phyloP scores from a whole-genome alignment of 1,140 invertebrate species.

The Drosophila rhopaloa region DNA sequence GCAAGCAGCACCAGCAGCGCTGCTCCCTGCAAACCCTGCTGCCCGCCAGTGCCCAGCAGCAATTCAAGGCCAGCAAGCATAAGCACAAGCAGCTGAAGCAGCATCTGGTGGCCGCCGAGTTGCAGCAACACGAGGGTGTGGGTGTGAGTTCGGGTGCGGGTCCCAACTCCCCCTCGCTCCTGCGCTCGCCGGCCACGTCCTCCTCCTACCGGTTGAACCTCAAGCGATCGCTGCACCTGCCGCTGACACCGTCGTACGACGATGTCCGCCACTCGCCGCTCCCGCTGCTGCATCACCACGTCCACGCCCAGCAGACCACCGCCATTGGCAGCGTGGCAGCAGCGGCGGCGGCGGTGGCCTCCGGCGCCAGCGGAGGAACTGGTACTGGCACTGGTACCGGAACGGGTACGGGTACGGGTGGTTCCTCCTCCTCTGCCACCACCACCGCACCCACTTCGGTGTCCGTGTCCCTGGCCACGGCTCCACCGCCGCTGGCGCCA shows the following conservation, averaged over 20 bases:
- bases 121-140: slow-evolving; percentile 35
- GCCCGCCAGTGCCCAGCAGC: slow-evolving; percentile 75
- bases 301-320: slow-evolving; percentile 68
- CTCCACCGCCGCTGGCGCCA: slow-evolving; percentile 60
- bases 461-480: slow-evolving; percentile 60
- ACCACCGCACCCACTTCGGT: slow-evolving; percentile 67
- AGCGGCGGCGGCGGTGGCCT: slow-evolving; percentile 33
- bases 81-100: slow-evolving; percentile 80
- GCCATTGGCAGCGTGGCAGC: slow-evolving; percentile 69
- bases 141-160: slow-evolving; percentile 7
- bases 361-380: slow-evolving; percentile 22
- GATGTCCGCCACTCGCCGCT: slow-evolving; percentile 77
- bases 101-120: slow-evolving; percentile 48
- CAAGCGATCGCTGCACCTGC: slow-evolving; percentile 78
- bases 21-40: slow-evolving; percentile 81
- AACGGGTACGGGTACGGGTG: slow-evolving; percentile 17
- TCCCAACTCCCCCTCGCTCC: slow-evolving; percentile 61
- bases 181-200: slow-evolving; percentile 75
- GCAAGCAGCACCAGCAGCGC: slow-evolving; percentile 75
- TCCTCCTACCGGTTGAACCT: slow-evolving; percentile 78
- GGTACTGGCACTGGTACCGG: slow-evolving; percentile 1
- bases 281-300: slow-evolving; percentile 76
- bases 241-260: slow-evolving; percentile 80
- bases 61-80: slow-evolving; percentile 66
- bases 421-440: slow-evolving; percentile 55